phyloP scores from a whole-genome alignment of 2,888 invertebrate species.

The Microplitis deprimator region DNA sequence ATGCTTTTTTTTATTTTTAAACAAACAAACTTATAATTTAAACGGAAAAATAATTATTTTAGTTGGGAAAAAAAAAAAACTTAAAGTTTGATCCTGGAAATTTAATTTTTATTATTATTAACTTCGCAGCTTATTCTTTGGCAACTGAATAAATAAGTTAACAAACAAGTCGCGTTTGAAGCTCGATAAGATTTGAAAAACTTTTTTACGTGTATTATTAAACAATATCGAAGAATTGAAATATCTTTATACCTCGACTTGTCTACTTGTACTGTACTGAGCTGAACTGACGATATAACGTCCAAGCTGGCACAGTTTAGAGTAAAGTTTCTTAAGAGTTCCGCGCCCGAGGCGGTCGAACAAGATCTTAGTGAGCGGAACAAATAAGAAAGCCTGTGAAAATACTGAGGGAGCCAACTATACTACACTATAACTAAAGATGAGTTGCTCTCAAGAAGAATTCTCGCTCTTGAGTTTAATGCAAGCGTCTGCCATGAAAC shows the following conservation, averaged over 20 bases:
- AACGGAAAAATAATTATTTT: too few relatives aligned
- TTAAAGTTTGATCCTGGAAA: background rate
- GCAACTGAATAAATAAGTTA: background rate
- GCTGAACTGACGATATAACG: conserved; percentile 33
- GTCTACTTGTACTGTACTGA: background rate
- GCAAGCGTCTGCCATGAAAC: conserved; percentile 42
- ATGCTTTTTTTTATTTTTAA: too few relatives aligned
- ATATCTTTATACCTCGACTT: conserved; percentile 4
- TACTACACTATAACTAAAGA: background rate
- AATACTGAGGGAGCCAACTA: background rate
- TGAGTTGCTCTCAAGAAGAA: conserved; percentile 39
- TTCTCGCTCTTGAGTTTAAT: conserved; percentile 45
- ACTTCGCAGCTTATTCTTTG: background rate
- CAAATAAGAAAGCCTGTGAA: conserved; percentile 14
- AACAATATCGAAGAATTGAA: conserved; percentile 36
- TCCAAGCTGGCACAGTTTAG: conserved; percentile 51
- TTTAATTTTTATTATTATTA: background rate
- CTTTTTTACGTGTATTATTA: conserved; percentile 19
- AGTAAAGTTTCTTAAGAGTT: conserved; percentile 46
- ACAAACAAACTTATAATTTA: too few relatives aligned
- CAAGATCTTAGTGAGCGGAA: background rate
- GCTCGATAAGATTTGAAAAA: background rate
- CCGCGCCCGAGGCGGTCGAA: background rate
- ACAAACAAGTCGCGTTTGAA: conserved; percentile 4
- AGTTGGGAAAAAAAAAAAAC: too few relatives aligned